phyloP scores from a whole-genome alignment of 2,113 vertebrate genomes.

The Gymnorhina tibicen region DNA sequence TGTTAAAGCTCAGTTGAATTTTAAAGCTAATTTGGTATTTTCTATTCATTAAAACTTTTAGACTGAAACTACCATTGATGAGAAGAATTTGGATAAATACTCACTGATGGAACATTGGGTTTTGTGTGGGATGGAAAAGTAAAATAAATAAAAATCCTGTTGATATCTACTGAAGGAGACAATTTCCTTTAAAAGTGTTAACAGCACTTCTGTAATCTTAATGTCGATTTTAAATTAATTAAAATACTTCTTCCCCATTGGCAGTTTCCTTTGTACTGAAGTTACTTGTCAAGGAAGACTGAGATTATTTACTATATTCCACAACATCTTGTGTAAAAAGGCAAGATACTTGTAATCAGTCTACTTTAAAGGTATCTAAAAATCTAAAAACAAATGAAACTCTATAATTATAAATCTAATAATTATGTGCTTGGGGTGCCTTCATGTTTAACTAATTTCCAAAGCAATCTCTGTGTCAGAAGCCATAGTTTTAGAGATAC shows the following conservation, averaged over 20 bases:
- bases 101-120: not conserved
- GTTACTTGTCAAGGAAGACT: not conserved
- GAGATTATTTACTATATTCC: not conserved
- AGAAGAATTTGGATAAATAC: not conserved
- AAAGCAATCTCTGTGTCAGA: not conserved
- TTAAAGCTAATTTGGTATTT: not conserved
- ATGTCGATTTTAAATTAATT: not conserved
- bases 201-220: not conserved
- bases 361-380: not conserved
- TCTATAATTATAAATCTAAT: not conserved
- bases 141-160: not conserved
- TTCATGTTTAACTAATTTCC: not conserved
- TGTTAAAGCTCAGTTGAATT: not conserved
- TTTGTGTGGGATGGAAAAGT: not conserved
- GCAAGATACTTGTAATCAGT: not conserved
- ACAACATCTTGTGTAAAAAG: not conserved
- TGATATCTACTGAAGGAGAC: not conserved
- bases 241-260: not conserved
- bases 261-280: not conserved
- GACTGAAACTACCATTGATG: not conserved
- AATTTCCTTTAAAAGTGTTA: not conserved
- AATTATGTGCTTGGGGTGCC: fast-evolving
- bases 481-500: not conserved
- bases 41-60: not conserved
- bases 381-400: not conserved